Conservation (phyloP, 53 echinoderm and acorn worm genomes). For the Mesocentrotus franciscanus region DNA sequence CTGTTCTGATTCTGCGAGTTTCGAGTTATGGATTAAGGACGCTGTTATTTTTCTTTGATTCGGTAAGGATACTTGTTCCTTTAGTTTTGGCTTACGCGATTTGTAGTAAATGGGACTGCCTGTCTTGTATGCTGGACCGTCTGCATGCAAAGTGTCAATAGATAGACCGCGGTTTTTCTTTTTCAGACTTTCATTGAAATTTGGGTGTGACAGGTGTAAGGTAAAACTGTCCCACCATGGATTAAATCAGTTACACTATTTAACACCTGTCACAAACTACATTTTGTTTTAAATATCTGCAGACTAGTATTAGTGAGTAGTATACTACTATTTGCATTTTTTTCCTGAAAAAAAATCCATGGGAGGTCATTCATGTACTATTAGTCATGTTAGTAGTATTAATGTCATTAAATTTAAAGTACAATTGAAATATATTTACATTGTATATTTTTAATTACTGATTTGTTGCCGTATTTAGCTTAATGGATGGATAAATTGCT, state of each 20-base stretch:
- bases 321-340: no score
- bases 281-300: no score
- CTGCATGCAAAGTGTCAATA: neutral
- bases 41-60: neutral
- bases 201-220: neutral
- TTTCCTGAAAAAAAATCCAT: no score
- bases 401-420: no score
- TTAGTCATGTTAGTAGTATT: no score
- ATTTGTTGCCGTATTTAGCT: no score
- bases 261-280: neutral
- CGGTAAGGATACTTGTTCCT: neutral
- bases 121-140: neutral
- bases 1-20: neutral
- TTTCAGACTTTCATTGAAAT: neutral
- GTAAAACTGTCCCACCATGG: neutral
- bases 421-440: no score
- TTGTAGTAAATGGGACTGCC: neutral
- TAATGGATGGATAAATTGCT: no score
- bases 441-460: no score
- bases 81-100: neutral
- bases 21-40: slow-evolving; percentile 12
- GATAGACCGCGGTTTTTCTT: neutral
- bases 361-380: neutral
- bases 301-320: no score
- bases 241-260: neutral